Base-by-base conservation (phyloP, 2,113 vertebrate genomes). In the Collichthys lucidus region DNA sequence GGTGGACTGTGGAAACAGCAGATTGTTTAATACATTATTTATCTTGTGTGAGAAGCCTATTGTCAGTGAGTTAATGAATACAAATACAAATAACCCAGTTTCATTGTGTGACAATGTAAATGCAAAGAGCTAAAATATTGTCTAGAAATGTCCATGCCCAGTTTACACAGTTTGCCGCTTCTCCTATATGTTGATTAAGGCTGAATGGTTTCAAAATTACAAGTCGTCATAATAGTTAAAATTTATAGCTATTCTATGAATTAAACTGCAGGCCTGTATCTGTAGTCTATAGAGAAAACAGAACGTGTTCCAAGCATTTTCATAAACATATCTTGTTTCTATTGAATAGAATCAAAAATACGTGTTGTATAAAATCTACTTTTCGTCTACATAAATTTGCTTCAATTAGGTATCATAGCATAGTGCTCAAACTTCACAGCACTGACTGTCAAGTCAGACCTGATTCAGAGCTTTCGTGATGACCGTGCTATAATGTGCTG, bases 61-160 rank as follows among this genome's bases (percentile, higher is more conserved):
- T 82, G 75, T 90, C 63, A 60, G 47, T 57, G 65, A 90, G 79
- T 80, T 85, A 74, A 82, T 83, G 74, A n/a, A 46, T 15, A 74
- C 20, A 49, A 81, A 56, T 40, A 77, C 26, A 26, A 26, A 26
- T 26, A 26, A 26, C 74, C 15, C 6, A 68, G 52, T 74, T 85
- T 66, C 19, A 61, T 12, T 77, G 5, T 56, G 52, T 6, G n/a
- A 74, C 35, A 60, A 59, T 26, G 69, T 79, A 26, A 66, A 60
- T 47, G 29, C 9, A 80, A 55, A 67, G 1, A 52, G 24, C 31
- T 16, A 24, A 4, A 44, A 50, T 50, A 15, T 11, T 44, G 52
- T 60, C 63, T 53, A n/a, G 67, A 74, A 26, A 77, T 62, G 10
- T 8, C 35, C 35, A 62, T 74, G 74, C 64, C 19, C 2, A 22